Percentiles rank a stretch among this genome's conserved stretches.
Conservation (phyloP, 2,113 vertebrate species). For the Tachysurus vachellii region DNA sequence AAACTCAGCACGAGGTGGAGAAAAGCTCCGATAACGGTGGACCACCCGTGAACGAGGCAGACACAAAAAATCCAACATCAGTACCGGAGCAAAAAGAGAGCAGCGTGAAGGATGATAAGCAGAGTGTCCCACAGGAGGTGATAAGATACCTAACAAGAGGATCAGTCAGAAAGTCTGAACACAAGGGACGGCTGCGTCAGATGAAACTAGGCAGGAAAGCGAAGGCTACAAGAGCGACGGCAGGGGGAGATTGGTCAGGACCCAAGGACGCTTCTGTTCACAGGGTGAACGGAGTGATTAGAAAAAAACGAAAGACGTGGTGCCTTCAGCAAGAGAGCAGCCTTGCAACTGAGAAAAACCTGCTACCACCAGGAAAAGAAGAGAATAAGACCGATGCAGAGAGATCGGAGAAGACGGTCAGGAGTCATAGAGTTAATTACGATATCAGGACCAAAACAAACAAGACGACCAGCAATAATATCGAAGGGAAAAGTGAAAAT, state of each 20-base stretch:
- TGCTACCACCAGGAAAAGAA: not conserved
- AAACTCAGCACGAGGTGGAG: conserved; percentile 21
- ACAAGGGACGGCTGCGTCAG: conserved; percentile 25
- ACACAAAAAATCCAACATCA: conserved; percentile 8
- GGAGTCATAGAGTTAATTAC: not conserved
- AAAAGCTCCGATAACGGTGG: conserved; percentile 9
- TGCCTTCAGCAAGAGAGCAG: not conserved
- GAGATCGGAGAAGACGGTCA: not conserved
- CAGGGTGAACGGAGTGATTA: conserved; percentile 64
- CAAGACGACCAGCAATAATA: not conserved
- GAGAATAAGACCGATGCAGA: not conserved
- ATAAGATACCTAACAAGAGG: conserved; percentile 34
- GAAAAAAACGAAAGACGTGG: conserved; percentile 23
- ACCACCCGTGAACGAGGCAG: not conserved
- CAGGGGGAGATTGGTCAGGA: conserved; percentile 23
- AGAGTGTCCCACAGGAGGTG: conserved; percentile 2
- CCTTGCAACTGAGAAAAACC: not conserved
- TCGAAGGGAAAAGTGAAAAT: not conserved
- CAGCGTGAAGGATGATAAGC: not conserved
- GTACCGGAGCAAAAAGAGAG: not conserved
- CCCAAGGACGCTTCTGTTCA: conserved; percentile 25
- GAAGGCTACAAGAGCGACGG: not conserved
- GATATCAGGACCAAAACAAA: conserved; percentile 3
- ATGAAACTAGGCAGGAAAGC: conserved; percentile 34
- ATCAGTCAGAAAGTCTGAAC: conserved; percentile 32